Conservation (phyloP, 2,888 invertebrate species). For the Sminthurides aquaticus region DNA sequence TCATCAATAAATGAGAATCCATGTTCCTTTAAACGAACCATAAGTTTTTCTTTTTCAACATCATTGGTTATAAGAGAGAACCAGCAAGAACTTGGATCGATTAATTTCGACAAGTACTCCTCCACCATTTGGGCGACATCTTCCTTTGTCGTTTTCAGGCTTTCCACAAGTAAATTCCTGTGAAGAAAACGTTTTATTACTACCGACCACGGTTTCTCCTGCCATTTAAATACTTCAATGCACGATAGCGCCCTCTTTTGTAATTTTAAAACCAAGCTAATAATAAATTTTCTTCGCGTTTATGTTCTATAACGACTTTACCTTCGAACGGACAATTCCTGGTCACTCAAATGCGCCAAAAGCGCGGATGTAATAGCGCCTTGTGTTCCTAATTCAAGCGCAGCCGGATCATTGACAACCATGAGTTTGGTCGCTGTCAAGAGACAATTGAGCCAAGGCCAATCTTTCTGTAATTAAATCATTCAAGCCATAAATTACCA, state of each 20-base stretch:
- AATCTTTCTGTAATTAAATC: slow-evolving; percentile 28
- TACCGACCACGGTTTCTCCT: too few species aligned
- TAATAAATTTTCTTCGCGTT: too few species aligned
- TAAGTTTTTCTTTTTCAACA: slow-evolving; percentile 28
- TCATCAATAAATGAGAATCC: slow-evolving; percentile 28
- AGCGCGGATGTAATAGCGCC: slow-evolving; percentile 34
- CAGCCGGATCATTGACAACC: slow-evolving; percentile 42
- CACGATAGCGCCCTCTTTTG: not conserved
- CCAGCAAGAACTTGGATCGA: slow-evolving; percentile 38
- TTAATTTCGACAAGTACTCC: slow-evolving; percentile 35
- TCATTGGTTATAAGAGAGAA: slow-evolving; percentile 33
- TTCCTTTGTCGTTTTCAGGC: slow-evolving; percentile 38
- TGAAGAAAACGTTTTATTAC: too few species aligned
- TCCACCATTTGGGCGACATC: slow-evolving; percentile 37
- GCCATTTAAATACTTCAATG: not conserved
- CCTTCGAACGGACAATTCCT: slow-evolving; percentile 31
- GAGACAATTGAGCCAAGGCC: slow-evolving; percentile 38
- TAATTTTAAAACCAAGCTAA: not conserved
- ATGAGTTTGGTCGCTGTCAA: slow-evolving; percentile 41
- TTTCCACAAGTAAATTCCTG: slow-evolving; percentile 37
- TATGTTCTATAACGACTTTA: too few species aligned
- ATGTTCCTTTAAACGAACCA: slow-evolving; percentile 27
- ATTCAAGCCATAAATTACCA: not conserved
- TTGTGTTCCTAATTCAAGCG: slow-evolving; percentile 40
- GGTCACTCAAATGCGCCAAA: slow-evolving; percentile 36